phyloP scores from a whole-genome alignment of 1,140 invertebrate genomes.

The Gryon sp. region DNA sequence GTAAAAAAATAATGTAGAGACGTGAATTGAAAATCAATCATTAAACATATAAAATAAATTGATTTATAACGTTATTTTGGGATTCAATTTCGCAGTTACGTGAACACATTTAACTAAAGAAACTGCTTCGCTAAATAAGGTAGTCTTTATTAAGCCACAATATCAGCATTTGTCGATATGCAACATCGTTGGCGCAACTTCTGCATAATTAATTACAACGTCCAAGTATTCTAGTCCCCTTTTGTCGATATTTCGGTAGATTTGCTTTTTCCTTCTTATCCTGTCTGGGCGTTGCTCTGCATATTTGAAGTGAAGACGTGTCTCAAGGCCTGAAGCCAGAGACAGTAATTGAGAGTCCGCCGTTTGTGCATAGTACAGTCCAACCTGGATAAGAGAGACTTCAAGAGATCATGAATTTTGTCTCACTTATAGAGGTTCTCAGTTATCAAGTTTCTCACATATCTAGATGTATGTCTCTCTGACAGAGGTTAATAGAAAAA shows the following conservation, averaged over 20 bases:
- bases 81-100: no score
- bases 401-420: no score
- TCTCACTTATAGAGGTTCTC: no score
- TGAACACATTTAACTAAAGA: constrained; percentile 38
- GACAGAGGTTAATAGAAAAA: no score
- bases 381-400: no score
- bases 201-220: constrained; percentile 28
- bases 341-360: constrained; percentile 2
- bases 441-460: no score
- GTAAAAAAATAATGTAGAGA: no score
- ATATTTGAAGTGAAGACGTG: constrained; percentile 5
- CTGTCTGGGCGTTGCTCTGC: background rate
- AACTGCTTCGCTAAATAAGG: constrained; percentile 27
- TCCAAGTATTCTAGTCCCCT: background rate
- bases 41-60: no score
- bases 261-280: constrained; percentile 18
- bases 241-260: background rate
- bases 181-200: background rate
- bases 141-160: constrained; percentile 26
- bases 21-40: no score
- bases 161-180: constrained; percentile 18
- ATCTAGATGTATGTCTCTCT: no score
- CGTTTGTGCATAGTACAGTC: constrained; percentile 2
- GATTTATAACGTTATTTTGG: no score
- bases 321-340: background rate